Conservation (phyloP, 1,140 invertebrate genomes). For the Lasioglossum baleicum region DNA sequence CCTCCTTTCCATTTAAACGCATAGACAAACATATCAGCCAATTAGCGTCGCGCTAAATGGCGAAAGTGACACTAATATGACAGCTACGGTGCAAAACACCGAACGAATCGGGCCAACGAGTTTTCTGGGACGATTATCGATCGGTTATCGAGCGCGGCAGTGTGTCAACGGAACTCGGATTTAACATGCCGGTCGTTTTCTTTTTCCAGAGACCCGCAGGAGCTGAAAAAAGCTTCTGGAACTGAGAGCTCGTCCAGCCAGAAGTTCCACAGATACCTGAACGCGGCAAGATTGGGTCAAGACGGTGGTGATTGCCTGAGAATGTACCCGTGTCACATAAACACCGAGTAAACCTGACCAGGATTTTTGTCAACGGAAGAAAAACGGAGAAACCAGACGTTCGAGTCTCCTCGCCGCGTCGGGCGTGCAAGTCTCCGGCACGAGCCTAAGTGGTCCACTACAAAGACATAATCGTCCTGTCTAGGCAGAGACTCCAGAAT, state of each 20-base stretch:
- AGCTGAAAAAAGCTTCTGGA: constrained; percentile 83
- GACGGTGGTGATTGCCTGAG: constrained; percentile 87
- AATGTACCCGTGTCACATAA: constrained; percentile 86
- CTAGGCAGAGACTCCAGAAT: neutral
- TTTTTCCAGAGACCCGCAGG: constrained; percentile 85
- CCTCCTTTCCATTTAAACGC: constrained; percentile 23
- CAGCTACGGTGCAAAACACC: neutral
- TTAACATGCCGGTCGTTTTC: constrained; percentile 27
- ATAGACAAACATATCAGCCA: neutral
- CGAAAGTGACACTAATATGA: constrained; percentile 23
- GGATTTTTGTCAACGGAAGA: neutral
- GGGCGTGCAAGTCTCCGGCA: neutral
- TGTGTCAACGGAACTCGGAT: neutral
- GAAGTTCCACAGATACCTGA: constrained; percentile 88
- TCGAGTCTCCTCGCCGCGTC: neutral
- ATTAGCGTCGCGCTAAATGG: constrained; percentile 18
- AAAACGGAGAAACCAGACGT: neutral
- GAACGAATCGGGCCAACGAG: neutral
- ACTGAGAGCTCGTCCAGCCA: constrained; percentile 85
- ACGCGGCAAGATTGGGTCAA: constrained; percentile 90
- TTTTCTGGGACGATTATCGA: neutral
- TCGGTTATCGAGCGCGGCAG: neutral
- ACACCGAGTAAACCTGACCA: constrained; percentile 72
- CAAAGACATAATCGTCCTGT: neutral
- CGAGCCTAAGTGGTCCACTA: neutral